Conservation (phyloP, 2,797 vertebrate genomes). For the Varecia variegata region DNA sequence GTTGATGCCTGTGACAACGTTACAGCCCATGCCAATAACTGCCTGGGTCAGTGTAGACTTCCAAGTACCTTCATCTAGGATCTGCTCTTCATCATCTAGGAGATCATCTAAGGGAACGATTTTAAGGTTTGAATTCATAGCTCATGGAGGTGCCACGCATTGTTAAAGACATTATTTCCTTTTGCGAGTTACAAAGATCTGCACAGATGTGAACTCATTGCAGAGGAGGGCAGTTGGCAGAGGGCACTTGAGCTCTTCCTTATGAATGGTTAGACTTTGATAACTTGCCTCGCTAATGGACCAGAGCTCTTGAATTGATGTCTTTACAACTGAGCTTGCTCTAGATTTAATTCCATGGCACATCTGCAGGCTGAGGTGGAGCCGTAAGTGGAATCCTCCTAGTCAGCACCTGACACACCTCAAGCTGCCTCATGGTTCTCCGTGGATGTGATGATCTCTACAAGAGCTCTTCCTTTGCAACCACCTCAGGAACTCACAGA, state of each 20-base stretch:
- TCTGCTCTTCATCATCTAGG: not conserved
- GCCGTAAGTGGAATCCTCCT: not conserved
- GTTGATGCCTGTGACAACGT: not conserved
- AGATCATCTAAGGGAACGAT: not conserved
- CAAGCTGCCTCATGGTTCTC: not conserved
- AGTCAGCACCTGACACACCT: not conserved
- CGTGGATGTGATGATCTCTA: not conserved
- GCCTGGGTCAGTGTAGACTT: not conserved
- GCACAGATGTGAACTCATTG: constrained; percentile 51
- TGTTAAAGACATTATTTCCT: constrained; percentile 70
- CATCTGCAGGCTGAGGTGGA: not conserved
- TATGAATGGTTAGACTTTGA: constrained; percentile 34
- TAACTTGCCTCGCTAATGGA: constrained; percentile 62
- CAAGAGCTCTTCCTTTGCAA: not conserved
- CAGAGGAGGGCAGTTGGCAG: not conserved
- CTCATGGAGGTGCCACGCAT: constrained; percentile 50
- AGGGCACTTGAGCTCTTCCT: constrained; percentile 33
- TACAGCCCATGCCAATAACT: not conserved
- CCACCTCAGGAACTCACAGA: not conserved
- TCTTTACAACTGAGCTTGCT: not conserved
- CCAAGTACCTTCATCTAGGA: not conserved
- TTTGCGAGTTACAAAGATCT: constrained; percentile 60
- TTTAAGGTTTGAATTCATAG: not conserved
- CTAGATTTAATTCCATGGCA: constrained; percentile 1
- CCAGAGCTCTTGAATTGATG: constrained; percentile 51